Evolutionary conservation across 2,888 invertebrate species (phyloP).

Genomic region (Ryuthela nishihirai): DNA sequence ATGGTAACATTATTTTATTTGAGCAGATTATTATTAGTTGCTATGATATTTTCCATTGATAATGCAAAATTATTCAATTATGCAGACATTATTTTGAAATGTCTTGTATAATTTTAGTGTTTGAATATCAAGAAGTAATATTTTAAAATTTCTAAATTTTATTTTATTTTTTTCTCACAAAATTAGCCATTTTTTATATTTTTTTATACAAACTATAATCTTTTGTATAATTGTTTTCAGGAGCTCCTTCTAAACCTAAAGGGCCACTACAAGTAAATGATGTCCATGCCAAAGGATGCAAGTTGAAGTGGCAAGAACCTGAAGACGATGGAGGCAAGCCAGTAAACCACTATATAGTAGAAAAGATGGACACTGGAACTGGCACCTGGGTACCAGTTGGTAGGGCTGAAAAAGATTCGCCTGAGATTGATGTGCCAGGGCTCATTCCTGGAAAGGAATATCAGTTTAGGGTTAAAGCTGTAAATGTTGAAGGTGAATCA

Average conservation of each 20-base stretch:
- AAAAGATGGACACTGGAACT: constrained; percentile 86
- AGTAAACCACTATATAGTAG: constrained; percentile 85
- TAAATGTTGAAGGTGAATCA: constrained; percentile 64
- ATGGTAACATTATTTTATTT: no score
- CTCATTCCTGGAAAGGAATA: constrained; percentile 57
- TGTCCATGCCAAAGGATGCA: constrained; percentile 83
- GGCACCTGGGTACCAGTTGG: constrained; percentile 94
- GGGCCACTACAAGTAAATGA: constrained; percentile 85
- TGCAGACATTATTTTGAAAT: no score
- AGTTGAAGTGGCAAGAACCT: constrained; percentile 88
- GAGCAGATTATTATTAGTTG: no score
- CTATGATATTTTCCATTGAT: no score
- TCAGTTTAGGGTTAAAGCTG: constrained; percentile 58
- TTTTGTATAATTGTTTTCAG: constrained; percentile 48
- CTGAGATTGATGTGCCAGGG: constrained; percentile 55
- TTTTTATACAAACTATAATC: neutral
- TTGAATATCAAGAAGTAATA: no score
- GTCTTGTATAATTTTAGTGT: no score
- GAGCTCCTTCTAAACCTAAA: constrained; percentile 78
- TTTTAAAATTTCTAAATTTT: no score
- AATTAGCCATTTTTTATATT: no score
- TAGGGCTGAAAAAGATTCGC: constrained; percentile 58
- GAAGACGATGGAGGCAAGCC: constrained; percentile 79
- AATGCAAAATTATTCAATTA: no score
- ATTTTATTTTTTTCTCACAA: no score